Conservation (phyloP, 2,888 invertebrate genomes). For the Myopa tessellatipennis region DNA sequence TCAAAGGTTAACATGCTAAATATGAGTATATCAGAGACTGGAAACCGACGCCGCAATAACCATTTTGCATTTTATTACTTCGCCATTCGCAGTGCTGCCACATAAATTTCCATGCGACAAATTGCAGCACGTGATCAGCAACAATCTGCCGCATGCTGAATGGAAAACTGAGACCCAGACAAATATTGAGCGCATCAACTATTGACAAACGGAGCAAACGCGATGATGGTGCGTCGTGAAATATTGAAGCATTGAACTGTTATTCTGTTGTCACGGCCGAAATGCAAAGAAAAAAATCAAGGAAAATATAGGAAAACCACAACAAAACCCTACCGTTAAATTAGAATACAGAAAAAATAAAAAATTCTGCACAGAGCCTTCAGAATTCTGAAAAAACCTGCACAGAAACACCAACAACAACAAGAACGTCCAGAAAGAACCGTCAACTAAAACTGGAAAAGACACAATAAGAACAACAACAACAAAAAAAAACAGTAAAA, state of each 20-base stretch:
- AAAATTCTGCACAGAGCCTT: too few relatives aligned
- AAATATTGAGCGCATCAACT: constrained; percentile 19
- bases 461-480: constrained; percentile 9
- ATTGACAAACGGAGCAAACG: constrained; percentile 10
- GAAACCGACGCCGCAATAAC: not conserved
- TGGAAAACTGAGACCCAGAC: not conserved
- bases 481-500: not conserved
- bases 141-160: not conserved
- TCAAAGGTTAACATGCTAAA: too few relatives aligned
- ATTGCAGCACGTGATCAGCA: constrained; percentile 31
- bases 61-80: constrained; percentile 18
- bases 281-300: too few relatives aligned
- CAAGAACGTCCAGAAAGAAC: not conserved
- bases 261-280: too few relatives aligned
- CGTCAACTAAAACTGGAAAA: too few relatives aligned
- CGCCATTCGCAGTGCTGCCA: constrained; percentile 21
- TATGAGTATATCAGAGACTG: not conserved
- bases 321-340: too few relatives aligned
- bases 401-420: not conserved
- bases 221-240: constrained; percentile 8
- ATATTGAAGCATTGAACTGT: constrained; percentile 5
- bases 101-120: constrained; percentile 24
- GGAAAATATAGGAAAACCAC: too few relatives aligned
- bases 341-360: not conserved
- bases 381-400: too few relatives aligned